Base-by-base conservation (phyloP, 2,113 vertebrate genomes). In the Neopipo cinnamomea region DNA sequence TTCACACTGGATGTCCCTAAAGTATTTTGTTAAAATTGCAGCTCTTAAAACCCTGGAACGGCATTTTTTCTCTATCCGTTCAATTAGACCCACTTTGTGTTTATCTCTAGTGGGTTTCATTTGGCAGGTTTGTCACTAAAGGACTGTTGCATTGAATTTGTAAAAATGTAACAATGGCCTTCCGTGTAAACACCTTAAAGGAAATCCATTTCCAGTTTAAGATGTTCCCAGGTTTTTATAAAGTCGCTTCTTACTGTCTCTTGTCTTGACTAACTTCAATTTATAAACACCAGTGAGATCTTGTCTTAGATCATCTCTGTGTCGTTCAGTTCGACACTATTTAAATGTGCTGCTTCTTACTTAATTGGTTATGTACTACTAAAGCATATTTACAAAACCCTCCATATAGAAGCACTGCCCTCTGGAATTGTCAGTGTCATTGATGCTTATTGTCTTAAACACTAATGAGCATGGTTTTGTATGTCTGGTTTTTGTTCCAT, bases 341-440 rank as follows among this genome's bases (percentile, higher is more conserved):
- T 88, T 83, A 53, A 63, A 75, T 68, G 33, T 83, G 49, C 52
- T 95, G 18, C 85, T 75, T 89, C 62, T 73, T 75, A 70, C 56
- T 80, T 30, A 62, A 81, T 84, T 92, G 58, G n/a, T 92, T 88
- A 12, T 68, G n/a, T 84, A 75, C 85, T 93, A 61, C 87, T 95
- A 80, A 95, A 95, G 72, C 50, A 20, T 84, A 86, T 86, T 91
- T 77, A 80, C 55, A 85, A 78, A 91, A 87, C 58, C 74, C 63
- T 91, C 65, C 20, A 9, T 77, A 5, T 33, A 80, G 85, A 91
- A 70, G 85, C 74, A 50, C 55, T 84, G 50, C 88, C 72, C 39
- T 92, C 63, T 85, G 94, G 31, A 73, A 91, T 95, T 97, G 78
- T 97, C 80, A 96, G 95, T 97, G 97, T 97, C 94, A 96, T 92